Evolutionary conservation across 2,797 vertebrate species (phyloP).

Genomic region (Poecilia wingei): DNA sequence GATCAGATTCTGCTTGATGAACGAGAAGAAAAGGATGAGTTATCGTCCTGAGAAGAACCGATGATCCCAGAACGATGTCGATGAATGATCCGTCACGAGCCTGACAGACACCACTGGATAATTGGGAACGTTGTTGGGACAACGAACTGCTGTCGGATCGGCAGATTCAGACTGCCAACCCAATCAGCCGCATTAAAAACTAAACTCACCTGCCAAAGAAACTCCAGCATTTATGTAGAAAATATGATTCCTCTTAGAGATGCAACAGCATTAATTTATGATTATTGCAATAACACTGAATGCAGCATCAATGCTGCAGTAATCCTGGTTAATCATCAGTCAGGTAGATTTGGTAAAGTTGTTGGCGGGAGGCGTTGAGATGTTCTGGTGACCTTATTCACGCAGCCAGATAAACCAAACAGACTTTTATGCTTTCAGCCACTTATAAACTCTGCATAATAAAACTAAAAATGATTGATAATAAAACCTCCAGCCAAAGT

Average conservation of each 20-base stretch:
- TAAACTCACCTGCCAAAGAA: neutral
- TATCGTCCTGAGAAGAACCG: slow-evolving; percentile 31
- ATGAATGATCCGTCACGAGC: neutral
- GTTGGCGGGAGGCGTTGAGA: no score
- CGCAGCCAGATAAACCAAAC: no score
- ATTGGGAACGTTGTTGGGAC: slow-evolving; percentile 10
- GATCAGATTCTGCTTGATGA: neutral
- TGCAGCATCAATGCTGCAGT: neutral
- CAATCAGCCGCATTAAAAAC: neutral
- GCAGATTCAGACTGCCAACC: neutral
- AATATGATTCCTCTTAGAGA: neutral
- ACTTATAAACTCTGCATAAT: no score
- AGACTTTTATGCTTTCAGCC: no score
- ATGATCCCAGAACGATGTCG: neutral
- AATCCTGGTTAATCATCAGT: neutral
- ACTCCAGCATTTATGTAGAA: no score
- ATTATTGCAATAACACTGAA: neutral
- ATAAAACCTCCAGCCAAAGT: no score
- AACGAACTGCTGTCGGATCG: neutral
- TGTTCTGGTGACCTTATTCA: no score
- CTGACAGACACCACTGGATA: slow-evolving; percentile 4
- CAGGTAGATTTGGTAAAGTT: neutral
- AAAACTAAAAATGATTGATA: no score
- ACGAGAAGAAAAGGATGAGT: neutral
- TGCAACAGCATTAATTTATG: neutral